These are phyloP conservation scores for Selenia dentaria DNA, from an alignment of 2,888 invertebrate genomes.

Conservation along the genomic window DNA sequence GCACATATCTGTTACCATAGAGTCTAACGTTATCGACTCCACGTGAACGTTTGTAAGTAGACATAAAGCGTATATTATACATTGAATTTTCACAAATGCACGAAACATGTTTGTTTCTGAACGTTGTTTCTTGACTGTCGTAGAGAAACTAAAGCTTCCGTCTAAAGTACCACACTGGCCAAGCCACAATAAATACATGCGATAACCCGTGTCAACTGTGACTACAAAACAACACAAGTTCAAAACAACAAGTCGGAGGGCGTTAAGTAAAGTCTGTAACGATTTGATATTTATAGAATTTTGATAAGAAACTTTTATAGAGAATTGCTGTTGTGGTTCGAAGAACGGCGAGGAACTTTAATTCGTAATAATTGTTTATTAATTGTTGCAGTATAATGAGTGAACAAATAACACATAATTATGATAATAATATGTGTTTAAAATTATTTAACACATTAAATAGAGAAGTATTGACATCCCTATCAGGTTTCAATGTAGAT, in stretches of 20 bases:
- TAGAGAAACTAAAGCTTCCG: conserved; percentile 68
- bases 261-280: conserved; percentile 63
- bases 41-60: conserved; percentile 48
- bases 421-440: too few species aligned
- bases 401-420: too few species aligned
- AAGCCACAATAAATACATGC: conserved; percentile 70
- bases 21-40: conserved; percentile 51
- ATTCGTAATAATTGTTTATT: too few species aligned
- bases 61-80: conserved; percentile 49
- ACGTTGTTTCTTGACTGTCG: conserved; percentile 43
- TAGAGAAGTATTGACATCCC: too few species aligned
- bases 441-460: too few species aligned
- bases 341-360: conserved; percentile 30
- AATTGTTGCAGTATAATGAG: too few species aligned
- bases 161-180: conserved; percentile 55
- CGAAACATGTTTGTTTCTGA: conserved; percentile 60
- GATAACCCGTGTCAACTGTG: conserved; percentile 79
- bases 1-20: conserved; percentile 55
- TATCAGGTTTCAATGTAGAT: too few species aligned
- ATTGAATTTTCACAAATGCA: conserved; percentile 43
- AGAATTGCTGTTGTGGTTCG: conserved; percentile 54
- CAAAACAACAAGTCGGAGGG: conserved; percentile 77
- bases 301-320: conserved; percentile 67
- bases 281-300: conserved; percentile 72
- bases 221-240: conserved; percentile 71